phyloP scores from a whole-genome alignment of 2,797 vertebrate genomes.

The Tadarida brasiliensis region DNA sequence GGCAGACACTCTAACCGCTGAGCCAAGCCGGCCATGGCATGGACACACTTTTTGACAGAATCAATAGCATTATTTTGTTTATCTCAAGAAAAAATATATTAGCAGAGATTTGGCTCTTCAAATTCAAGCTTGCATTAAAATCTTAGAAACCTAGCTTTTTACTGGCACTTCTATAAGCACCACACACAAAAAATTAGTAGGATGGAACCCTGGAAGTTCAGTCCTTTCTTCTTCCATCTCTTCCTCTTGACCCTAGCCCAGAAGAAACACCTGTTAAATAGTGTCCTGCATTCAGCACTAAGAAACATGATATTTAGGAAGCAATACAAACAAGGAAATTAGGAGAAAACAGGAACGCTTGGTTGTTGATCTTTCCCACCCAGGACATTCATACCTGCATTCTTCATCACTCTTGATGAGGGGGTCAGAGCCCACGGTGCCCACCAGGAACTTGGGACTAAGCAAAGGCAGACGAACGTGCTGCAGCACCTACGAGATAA shows the following conservation, averaged over 20 bases:
- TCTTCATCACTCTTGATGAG: conserved; percentile 99
- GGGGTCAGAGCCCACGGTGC: conserved; percentile 98
- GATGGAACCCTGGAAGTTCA: conserved; percentile 2
- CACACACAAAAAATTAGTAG: neutral
- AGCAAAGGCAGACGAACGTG: conserved; percentile 97
- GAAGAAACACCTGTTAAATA: conserved; percentile 51
- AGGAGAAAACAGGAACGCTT: neutral
- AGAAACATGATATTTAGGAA: conserved; percentile 52
- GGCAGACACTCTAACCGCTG: too few species aligned
- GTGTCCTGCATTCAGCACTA: conserved; percentile 41
- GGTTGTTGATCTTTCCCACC: neutral
- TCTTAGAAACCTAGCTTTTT: conserved; percentile 42
- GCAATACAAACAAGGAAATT: conserved; percentile 1
- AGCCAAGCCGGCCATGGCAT: too few species aligned
- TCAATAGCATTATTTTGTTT: conserved; percentile 6
- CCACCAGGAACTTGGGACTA: conserved; percentile 98
- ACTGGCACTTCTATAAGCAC: conserved; percentile 36
- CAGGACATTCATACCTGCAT: conserved; percentile 92
- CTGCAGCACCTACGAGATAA: conserved; percentile 93
- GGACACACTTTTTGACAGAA: neutral
- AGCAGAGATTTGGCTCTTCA: conserved; percentile 41
- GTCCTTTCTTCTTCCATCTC: conserved; percentile 38
- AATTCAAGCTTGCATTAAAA: conserved; percentile 71
- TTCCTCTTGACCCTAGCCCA: conserved; percentile 50
- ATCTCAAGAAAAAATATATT: conserved; percentile 37